Percentiles rank a stretch among this genome's conserved stretches.
Conservation (phyloP, 2,113 vertebrate genomes). For the Probosciger aterrimus region DNA sequence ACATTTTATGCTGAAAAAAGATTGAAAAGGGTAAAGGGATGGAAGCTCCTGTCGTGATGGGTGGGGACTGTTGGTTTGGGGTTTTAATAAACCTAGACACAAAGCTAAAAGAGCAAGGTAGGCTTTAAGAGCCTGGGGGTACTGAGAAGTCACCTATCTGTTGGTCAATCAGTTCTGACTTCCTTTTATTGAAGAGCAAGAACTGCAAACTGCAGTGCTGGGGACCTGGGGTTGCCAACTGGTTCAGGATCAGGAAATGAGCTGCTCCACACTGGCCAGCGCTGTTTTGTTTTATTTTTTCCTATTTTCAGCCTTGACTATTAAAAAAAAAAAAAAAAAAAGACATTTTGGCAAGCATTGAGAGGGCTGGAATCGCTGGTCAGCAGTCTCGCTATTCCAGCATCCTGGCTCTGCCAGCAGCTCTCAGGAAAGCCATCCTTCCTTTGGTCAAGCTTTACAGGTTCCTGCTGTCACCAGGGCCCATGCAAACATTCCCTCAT, state of each 20-base stretch:
- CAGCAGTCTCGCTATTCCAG: constrained; percentile 21
- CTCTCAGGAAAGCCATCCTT: background rate
- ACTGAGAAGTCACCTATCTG: background rate
- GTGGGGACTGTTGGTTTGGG: background rate
- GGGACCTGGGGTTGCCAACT: background rate
- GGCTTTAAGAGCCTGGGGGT: background rate
- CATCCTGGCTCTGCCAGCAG: background rate
- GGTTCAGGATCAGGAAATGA: background rate
- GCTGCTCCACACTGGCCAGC: background rate
- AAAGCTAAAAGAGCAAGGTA: background rate
- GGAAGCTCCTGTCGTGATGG: background rate
- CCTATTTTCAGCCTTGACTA: constrained; percentile 7
- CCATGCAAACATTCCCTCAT: background rate
- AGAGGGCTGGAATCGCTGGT: constrained; percentile 5
- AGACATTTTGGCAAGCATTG: background rate
- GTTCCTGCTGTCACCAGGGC: background rate
- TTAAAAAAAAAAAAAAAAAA: background rate
- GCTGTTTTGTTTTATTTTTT: background rate
- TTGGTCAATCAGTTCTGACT: background rate
- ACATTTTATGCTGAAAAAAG: background rate
- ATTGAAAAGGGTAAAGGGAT: background rate
- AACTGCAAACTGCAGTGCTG: background rate
- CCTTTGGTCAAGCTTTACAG: background rate
- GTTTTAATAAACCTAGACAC: background rate
- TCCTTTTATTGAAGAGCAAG: background rate